Conservation (phyloP, 2,113 vertebrate genomes). For the Larimichthys crocea region DNA sequence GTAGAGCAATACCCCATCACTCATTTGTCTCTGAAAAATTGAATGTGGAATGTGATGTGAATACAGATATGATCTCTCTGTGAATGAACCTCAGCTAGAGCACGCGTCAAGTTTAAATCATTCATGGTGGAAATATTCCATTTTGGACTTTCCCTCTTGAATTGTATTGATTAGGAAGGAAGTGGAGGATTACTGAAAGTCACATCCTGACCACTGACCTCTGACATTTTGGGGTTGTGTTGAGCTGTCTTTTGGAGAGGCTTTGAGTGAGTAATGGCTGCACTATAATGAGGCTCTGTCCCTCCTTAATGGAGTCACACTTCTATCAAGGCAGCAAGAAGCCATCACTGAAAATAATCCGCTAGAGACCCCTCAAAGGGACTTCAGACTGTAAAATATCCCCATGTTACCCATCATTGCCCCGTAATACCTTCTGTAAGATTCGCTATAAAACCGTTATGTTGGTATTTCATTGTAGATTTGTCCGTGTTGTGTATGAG, state of each 20-base stretch:
- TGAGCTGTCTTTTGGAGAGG: slow-evolving; percentile 39
- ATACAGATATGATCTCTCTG: slow-evolving; percentile 22
- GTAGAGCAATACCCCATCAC: not conserved
- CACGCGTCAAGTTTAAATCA: slow-evolving; percentile 44
- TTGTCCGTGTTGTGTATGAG: not conserved
- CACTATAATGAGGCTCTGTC: slow-evolving; percentile 32
- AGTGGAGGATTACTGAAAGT: slow-evolving; percentile 58
- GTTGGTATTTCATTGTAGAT: slow-evolving; percentile 19
- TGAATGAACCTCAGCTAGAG: slow-evolving; percentile 29
- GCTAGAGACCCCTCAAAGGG: slow-evolving; percentile 37
- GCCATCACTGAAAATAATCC: slow-evolving; percentile 33
- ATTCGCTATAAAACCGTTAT: not conserved
- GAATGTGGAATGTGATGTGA: not conserved
- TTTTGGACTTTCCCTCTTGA: slow-evolving; percentile 37
- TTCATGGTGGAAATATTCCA: slow-evolving; percentile 22
- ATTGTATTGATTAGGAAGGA: slow-evolving; percentile 56
- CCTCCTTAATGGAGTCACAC: slow-evolving; percentile 40
- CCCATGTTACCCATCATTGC: slow-evolving; percentile 3
- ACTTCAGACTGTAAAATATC: slow-evolving; percentile 14
- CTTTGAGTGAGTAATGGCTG: slow-evolving; percentile 29
- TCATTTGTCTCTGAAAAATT: slow-evolving; percentile 12
- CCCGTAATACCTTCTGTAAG: not conserved
- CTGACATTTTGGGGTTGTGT: slow-evolving; percentile 37
- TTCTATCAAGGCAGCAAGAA: slow-evolving; percentile 32
- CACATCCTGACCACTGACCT: slow-evolving; percentile 61